phyloP scores from a whole-genome alignment of 2,113 vertebrate genomes.

The Myxocyprinus asiaticus region DNA sequence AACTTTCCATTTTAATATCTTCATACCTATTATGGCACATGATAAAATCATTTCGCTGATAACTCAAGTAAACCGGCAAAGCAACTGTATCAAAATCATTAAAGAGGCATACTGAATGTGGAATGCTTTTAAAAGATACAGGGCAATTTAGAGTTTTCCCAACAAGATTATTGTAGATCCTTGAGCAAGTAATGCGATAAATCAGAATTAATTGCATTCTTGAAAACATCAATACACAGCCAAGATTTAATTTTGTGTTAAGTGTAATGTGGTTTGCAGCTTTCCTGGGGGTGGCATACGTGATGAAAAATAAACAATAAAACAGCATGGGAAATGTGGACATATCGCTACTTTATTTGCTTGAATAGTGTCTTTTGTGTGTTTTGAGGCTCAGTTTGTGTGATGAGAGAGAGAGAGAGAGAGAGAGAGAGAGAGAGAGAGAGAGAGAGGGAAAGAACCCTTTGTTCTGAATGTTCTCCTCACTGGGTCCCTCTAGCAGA shows the following conservation, averaged over 20 bases:
- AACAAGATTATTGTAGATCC: constrained; percentile 53
- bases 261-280: constrained; percentile 50
- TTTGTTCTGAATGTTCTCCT: constrained; percentile 16
- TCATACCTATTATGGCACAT: constrained; percentile 1
- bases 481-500: constrained; percentile 22
- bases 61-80: constrained; percentile 25
- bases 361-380: constrained; percentile 12
- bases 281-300: constrained; percentile 38
- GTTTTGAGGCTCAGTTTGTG: background rate
- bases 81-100: constrained; percentile 51
- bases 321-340: constrained; percentile 40
- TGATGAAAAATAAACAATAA: constrained; percentile 56
- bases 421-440: background rate
- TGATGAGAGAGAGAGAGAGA: background rate
- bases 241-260: constrained; percentile 57
- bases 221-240: constrained; percentile 54
- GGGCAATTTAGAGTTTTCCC: constrained; percentile 56
- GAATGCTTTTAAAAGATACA: constrained; percentile 41
- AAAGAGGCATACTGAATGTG: constrained; percentile 46
- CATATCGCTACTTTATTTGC: background rate
- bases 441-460: background rate
- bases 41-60: constrained; percentile 37
- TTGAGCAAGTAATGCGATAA: constrained; percentile 58
- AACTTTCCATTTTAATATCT: constrained; percentile 37
- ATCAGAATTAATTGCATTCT: constrained; percentile 63